A percentile compares a stretch with the other conserved stretches of the same genome.
Evolutionary conservation across 2,888 invertebrate genomes (phyloP).

Genomic region (Diarsia dahlii): DNA sequence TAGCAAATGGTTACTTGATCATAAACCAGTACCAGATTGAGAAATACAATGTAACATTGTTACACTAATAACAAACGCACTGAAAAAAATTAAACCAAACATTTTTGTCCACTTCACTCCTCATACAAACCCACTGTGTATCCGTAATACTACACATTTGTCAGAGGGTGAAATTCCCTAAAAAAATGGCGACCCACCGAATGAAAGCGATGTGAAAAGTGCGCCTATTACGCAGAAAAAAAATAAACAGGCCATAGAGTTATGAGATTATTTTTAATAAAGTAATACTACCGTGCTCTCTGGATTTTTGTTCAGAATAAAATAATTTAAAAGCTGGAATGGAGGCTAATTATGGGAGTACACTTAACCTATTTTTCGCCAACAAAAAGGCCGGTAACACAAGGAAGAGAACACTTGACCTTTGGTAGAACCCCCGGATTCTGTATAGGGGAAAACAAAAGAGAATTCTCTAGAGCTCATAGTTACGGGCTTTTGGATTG

Average conservation of each 20-base stretch:
- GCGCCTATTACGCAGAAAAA: conserved; percentile 64
- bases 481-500: not conserved
- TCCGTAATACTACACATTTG: conserved; percentile 72
- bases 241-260: conserved; percentile 54
- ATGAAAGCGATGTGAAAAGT: conserved; percentile 66
- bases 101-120: conserved; percentile 11
- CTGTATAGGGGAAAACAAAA: conserved; percentile 30
- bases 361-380: conserved; percentile 37
- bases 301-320: conserved; percentile 24
- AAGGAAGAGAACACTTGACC: conserved; percentile 29
- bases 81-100: not conserved
- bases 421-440: not conserved
- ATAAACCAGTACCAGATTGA: not conserved
- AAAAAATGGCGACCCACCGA: conserved; percentile 65
- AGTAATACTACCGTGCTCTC: conserved; percentile 23
- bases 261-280: conserved; percentile 58
- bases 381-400: conserved; percentile 20
- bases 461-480: not conserved
- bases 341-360: conserved; percentile 24
- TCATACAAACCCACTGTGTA: conserved; percentile 51
- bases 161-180: conserved; percentile 67
- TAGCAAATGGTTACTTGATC: not conserved
- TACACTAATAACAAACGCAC: not conserved
- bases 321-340: conserved; percentile 24
- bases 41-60: not conserved